Evolutionary conservation across 2,113 vertebrate species (phyloP).

Genomic region (Cryptotis parvus): DNA sequence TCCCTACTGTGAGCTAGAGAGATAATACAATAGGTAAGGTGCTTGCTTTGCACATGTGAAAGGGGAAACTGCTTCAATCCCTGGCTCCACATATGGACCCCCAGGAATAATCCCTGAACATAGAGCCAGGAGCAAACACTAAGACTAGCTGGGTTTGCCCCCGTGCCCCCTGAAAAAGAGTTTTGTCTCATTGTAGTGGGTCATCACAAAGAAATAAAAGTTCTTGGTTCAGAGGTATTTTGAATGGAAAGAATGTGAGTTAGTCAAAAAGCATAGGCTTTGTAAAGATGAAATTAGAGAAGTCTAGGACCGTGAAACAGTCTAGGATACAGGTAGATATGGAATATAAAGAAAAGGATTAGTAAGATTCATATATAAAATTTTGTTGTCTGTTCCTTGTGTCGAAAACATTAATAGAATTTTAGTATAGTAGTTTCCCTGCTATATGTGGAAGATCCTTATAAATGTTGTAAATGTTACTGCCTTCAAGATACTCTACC

Average conservation of each 20-base stretch:
- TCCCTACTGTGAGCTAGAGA: not conserved
- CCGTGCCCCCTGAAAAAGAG: not conserved
- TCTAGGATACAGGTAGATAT: not conserved
- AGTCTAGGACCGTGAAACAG: not conserved
- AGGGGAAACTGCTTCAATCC: too few relatives aligned
- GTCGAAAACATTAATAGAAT: not conserved
- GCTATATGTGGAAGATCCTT: not conserved
- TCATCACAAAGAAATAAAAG: not conserved
- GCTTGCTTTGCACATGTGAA: too few relatives aligned
- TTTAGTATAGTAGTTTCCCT: too few relatives aligned
- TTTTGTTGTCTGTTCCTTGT: not conserved
- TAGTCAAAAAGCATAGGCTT: not conserved
- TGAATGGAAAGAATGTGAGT: not conserved
- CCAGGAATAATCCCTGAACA: too few relatives aligned
- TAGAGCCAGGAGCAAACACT: too few relatives aligned
- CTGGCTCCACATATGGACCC: too few relatives aligned
- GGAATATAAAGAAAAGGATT: not conserved
- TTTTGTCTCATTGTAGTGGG: not conserved
- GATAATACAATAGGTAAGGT: too few relatives aligned
- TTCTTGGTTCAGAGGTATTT: not conserved
- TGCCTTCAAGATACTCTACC: conserved; percentile 19
- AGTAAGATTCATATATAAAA: too few relatives aligned
- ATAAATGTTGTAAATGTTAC: not conserved
- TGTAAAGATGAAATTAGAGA: not conserved
- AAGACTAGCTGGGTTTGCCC: too few relatives aligned